Evolutionary conservation across 2,113 vertebrate genomes (phyloP).

Genomic region (Geococcyx californianus): DNA sequence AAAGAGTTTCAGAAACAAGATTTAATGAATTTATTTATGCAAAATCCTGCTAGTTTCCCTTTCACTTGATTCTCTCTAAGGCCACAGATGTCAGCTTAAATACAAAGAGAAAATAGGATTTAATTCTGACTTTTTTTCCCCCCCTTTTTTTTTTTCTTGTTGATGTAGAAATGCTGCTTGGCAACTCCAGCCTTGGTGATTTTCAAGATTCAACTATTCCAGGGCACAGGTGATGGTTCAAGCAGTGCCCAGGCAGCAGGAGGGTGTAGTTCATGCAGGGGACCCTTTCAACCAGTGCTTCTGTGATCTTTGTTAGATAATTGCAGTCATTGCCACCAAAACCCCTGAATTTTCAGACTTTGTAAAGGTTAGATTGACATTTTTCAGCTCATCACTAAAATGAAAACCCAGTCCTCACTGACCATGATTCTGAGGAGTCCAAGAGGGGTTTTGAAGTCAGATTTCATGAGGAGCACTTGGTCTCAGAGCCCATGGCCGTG

Average conservation of each 20-base stretch:
- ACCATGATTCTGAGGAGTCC: not conserved
- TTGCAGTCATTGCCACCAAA: not conserved
- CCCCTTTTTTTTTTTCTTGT: not conserved
- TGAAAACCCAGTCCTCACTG: not conserved
- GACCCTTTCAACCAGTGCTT: not conserved
- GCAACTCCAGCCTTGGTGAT: not conserved
- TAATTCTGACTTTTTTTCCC: too few relatives aligned
- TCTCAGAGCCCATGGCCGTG: not conserved
- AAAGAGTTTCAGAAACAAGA: not conserved
- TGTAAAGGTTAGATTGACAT: fast-evolving
- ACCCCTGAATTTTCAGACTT: not conserved
- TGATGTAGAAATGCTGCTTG: not conserved
- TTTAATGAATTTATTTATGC: not conserved
- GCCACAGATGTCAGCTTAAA: not conserved
- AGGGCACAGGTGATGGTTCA: not conserved
- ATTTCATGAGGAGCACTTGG: not conserved
- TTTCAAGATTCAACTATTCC: not conserved
- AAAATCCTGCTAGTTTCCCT: not conserved
- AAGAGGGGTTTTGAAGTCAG: not conserved
- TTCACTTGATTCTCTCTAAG: not conserved
- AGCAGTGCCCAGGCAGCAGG: not conserved
- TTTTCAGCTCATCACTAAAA: not conserved
- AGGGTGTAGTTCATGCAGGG: not conserved
- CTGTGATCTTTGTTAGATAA: not conserved
- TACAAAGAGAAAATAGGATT: not conserved